Percentiles rank a stretch among this genome's conserved stretches.
phyloP scores from a whole-genome alignment of 2,113 vertebrate species.

The Nestor notabilis region DNA sequence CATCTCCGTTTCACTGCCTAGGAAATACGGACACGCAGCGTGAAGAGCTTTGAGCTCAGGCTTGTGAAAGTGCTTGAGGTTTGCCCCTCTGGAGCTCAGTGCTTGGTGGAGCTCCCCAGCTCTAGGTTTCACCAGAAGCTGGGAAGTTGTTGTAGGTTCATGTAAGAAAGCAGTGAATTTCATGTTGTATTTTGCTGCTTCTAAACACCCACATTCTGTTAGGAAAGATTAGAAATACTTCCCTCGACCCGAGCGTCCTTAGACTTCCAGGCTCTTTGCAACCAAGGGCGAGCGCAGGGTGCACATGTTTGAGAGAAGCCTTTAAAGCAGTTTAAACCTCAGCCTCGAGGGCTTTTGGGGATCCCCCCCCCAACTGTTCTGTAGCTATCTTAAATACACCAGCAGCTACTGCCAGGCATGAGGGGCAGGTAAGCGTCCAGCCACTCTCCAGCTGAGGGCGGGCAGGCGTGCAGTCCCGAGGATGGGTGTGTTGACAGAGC shows the following conservation, averaged over 20 bases:
- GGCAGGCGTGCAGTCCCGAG: neutral
- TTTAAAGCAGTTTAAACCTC: neutral
- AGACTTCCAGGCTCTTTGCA: neutral
- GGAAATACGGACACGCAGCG: neutral
- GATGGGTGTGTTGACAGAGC: neutral
- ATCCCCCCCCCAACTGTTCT: neutral
- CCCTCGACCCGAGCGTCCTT: fast-evolving
- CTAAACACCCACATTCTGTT: neutral
- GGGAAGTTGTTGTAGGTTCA: fast-evolving
- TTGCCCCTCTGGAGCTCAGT: neutral
- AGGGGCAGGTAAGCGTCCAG: neutral
- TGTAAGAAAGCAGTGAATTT: neutral
- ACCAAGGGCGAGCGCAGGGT: neutral
- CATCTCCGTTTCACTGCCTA: neutral
- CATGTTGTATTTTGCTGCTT: neutral
- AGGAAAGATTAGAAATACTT: neutral
- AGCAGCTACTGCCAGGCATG: neutral
- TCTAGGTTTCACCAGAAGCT: neutral
- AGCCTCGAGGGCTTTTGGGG: fast-evolving
- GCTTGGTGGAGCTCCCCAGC: fast-evolving
- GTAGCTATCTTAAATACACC: neutral
- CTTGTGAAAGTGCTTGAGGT: neutral
- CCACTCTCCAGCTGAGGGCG: neutral
- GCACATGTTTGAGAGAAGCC: neutral
- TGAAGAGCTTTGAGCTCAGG: neutral